Percentiles rank a stretch among this genome's conserved stretches.
These are phyloP conservation scores for Halotydeus destructor DNA, from an alignment of 1,140 invertebrate species.

Conservation along the genomic window DNA sequence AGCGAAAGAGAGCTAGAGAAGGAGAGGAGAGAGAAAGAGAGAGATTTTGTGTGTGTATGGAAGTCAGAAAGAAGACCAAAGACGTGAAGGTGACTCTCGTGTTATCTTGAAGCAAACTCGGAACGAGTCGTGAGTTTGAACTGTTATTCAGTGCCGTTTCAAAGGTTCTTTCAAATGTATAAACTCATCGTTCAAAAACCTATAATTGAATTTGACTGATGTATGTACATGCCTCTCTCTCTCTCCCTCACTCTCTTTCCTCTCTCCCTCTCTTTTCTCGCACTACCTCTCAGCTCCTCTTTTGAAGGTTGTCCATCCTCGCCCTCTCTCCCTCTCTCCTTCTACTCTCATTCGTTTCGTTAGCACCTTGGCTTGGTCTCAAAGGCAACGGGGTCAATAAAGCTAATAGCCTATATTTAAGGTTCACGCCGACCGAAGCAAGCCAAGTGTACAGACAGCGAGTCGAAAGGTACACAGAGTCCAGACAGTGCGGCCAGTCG, in stretches of 20 bases:
- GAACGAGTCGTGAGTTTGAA: background rate
- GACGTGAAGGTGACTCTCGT: background rate
- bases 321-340: too few species aligned
- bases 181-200: background rate
- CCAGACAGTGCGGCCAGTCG: too few species aligned
- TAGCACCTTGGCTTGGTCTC: too few species aligned
- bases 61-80: background rate
- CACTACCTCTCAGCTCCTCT: too few species aligned
- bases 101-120: background rate
- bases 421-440: too few species aligned
- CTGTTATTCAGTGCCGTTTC: background rate
- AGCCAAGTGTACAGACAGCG: too few species aligned
- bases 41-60: background rate
- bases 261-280: background rate
- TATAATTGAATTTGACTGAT: background rate
- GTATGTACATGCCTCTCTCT: conserved; percentile 1
- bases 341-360: too few species aligned
- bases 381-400: too few species aligned
- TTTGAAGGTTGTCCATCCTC: too few species aligned
- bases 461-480: too few species aligned
- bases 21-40: background rate
- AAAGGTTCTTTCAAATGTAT: background rate
- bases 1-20: background rate
- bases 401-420: too few species aligned
- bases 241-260: background rate